These are phyloP conservation scores for Poecilia velifera DNA, from an alignment of 2,797 vertebrate genomes.

Conservation along the genomic window DNA sequence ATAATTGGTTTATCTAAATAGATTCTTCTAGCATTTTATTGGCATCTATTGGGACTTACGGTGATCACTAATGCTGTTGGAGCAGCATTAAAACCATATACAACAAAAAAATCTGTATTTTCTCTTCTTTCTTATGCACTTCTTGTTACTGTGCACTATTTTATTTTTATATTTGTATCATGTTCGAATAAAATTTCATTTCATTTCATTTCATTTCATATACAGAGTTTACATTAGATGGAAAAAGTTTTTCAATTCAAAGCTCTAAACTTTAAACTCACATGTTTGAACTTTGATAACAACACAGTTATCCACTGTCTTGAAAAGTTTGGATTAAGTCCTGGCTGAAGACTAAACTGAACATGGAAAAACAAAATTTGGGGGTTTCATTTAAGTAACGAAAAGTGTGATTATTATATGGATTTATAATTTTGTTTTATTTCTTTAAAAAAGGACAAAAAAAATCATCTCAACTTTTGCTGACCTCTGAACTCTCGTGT, in stretches of 20 bases:
- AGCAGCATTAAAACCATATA: not conserved
- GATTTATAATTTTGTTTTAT: not conserved
- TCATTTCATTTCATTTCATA: no score
- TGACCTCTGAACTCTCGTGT: not conserved
- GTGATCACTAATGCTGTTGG: not conserved
- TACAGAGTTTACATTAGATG: not conserved
- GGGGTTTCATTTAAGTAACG: not conserved
- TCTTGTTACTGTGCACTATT: no score
- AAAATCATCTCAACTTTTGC: not conserved
- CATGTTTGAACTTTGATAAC: not conserved
- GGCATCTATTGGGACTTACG: not conserved
- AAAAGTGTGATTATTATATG: not conserved
- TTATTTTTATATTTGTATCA: no score
- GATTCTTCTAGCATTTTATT: not conserved
- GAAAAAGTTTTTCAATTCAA: not conserved
- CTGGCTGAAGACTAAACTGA: not conserved
- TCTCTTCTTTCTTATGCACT: no score
- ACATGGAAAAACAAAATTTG: not conserved
- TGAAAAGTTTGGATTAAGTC: not conserved
- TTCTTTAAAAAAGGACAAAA: not conserved
- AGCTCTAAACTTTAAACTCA: not conserved
- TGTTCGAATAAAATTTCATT: no score
- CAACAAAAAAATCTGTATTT: no score
- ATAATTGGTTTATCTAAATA: not conserved
- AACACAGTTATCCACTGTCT: not conserved